Evolutionary conservation across 2,113 vertebrate species (phyloP).

Genomic region (Datnioides undecimradiatus): DNA sequence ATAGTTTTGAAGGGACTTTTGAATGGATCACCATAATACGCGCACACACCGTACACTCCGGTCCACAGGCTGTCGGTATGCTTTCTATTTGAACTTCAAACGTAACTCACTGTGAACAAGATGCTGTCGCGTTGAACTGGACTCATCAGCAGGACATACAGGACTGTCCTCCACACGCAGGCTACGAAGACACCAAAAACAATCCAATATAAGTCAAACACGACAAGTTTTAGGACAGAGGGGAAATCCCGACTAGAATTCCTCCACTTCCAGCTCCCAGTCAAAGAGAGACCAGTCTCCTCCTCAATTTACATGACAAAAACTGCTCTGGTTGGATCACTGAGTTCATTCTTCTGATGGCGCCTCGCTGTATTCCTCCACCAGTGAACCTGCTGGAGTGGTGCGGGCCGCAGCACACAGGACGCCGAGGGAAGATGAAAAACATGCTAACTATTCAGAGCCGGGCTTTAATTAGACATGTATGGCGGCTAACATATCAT

Average conservation of each 20-base stretch:
- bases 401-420: background rate
- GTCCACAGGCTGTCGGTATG: no score
- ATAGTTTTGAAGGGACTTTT: background rate
- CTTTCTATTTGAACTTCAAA: no score
- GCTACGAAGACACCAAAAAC: background rate
- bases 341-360: slow-evolving; percentile 63
- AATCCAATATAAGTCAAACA: background rate
- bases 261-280: slow-evolving; percentile 6
- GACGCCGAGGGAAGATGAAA: background rate
- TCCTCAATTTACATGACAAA: slow-evolving; percentile 79
- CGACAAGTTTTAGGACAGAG: background rate
- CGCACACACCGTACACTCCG: no score
- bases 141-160: slow-evolving; percentile 13
- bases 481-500: background rate
- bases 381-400: slow-evolving; percentile 28
- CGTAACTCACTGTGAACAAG: slow-evolving; percentile 43
- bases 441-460: background rate
- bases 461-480: background rate
- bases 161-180: background rate
- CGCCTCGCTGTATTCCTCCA: slow-evolving; percentile 10
- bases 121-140: background rate
- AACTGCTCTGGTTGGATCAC: slow-evolving; percentile 65
- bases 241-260: background rate
- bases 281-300: slow-evolving; percentile 17
- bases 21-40: background rate